These are phyloP conservation scores for Caerostris extrusa DNA, from an alignment of 1,140 invertebrate genomes.

Conservation along the genomic window DNA sequence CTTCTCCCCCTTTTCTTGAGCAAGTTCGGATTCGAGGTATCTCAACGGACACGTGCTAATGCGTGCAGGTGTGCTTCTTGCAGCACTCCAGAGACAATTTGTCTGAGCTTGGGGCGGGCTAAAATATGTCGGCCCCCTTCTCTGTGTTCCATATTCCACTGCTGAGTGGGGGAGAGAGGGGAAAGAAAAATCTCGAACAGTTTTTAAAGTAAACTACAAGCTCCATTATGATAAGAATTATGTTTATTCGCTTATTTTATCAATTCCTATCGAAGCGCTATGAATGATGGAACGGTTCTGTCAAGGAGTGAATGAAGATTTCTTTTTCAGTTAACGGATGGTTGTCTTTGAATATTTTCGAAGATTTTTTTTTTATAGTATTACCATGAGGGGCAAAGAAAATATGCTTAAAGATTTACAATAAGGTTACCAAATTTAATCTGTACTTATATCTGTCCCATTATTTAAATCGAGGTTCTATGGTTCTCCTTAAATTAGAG, in stretches of 20 bases:
- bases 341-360: background rate
- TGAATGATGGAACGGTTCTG: background rate
- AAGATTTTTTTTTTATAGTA: no score
- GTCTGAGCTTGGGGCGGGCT: background rate
- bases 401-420: no score
- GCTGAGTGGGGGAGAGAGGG: background rate
- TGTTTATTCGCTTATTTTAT: conserved; percentile 35
- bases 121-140: background rate
- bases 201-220: background rate
- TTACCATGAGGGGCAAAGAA: no score
- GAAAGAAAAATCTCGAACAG: background rate
- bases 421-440: no score
- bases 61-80: conserved; percentile 64
- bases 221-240: conserved; percentile 39
- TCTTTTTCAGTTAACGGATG: background rate
- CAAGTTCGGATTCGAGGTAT: conserved; percentile 22
- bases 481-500: no score
- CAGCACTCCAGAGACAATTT: conserved; percentile 52
- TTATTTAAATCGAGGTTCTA: no score
- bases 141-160: conserved; percentile 2
- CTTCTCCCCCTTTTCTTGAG: background rate
- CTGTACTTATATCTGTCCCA: no score
- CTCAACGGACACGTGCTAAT: conserved; percentile 62
- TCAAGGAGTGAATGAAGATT: background rate
- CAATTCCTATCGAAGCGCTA: conserved; percentile 12